Evolutionary conservation across 2,888 invertebrate genomes (phyloP).

Genomic region (Halocaridina rubra): DNA sequence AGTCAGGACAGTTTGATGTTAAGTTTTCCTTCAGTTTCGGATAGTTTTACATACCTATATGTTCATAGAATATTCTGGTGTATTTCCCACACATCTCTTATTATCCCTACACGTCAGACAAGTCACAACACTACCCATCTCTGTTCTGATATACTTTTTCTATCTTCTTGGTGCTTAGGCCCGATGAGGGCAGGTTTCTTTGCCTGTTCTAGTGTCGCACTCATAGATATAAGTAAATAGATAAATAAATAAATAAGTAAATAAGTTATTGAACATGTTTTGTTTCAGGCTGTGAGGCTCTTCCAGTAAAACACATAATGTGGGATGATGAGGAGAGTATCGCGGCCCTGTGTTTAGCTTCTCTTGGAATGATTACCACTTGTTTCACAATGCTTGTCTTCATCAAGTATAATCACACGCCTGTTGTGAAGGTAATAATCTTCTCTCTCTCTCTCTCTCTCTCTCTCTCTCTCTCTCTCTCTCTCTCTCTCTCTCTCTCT

Average conservation of each 20-base stretch:
- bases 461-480: not conserved
- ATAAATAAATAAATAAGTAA: not conserved
- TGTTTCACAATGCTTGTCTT: constrained; percentile 75
- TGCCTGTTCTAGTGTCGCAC: not conserved
- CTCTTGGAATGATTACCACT: constrained; percentile 76
- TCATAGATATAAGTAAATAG: not conserved
- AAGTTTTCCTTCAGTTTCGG: no score
- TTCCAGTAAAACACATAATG: constrained; percentile 75
- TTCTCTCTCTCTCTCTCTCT: not conserved
- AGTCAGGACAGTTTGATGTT: no score
- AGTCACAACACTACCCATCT: no score
- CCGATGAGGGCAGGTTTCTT: not conserved
- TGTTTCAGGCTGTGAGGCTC: constrained; percentile 72
- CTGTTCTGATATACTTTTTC: no score
- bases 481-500: not conserved
- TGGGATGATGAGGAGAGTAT: constrained; percentile 77
- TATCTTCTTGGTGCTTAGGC: not conserved
- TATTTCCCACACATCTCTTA: no score
- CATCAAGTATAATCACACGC: constrained; percentile 78
- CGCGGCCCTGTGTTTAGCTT: constrained; percentile 74
- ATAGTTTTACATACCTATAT: no score
- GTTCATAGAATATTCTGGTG: no score
- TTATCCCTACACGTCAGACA: no score
- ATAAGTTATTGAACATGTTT: not conserved
- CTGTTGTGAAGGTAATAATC: constrained; percentile 75